These are phyloP conservation scores for Macrotis lagotis DNA, from an alignment of 2,113 vertebrate genomes.

Conservation along the genomic window DNA sequence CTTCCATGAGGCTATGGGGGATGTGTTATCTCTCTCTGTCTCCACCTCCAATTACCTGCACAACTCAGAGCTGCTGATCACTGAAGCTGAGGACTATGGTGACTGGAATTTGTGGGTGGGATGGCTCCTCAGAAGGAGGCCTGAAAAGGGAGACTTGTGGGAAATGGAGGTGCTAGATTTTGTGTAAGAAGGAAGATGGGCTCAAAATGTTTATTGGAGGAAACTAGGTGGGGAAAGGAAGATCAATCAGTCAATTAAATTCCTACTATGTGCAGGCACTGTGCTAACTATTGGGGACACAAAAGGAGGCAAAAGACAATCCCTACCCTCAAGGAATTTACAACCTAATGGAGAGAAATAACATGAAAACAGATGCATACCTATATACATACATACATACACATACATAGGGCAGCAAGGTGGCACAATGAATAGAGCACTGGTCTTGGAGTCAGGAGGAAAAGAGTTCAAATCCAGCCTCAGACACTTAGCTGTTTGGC, in stretches of 20 bases:
- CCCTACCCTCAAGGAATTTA: neutral
- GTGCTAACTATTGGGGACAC: neutral
- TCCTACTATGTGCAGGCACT: neutral
- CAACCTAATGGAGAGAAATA: neutral
- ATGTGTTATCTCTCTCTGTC: constrained; percentile 91
- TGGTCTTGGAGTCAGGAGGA: too few relatives aligned
- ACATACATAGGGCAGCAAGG: too few relatives aligned
- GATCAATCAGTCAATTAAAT: neutral
- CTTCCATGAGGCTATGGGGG: constrained; percentile 94
- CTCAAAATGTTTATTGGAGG: neutral
- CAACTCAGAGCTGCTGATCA: constrained; percentile 89
- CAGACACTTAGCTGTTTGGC: too few relatives aligned
- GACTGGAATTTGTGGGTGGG: constrained; percentile 33
- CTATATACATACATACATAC: too few relatives aligned
- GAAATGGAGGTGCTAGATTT: neutral
- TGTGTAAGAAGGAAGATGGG: neutral
- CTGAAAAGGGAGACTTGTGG: neutral
- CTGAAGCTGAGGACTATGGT: constrained; percentile 87
- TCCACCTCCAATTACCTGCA: constrained; percentile 92
- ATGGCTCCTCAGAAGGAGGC: neutral
- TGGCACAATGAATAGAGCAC: too few relatives aligned
- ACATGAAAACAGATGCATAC: neutral
- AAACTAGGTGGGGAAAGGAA: constrained; percentile 4
- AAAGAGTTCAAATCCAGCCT: too few relatives aligned
- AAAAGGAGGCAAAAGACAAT: neutral